A percentile compares a stretch with the other conserved stretches of the same genome.
Evolutionary conservation across 2,888 invertebrate genomes (phyloP).

Genomic region (Mesorhabditis sp.): DNA sequence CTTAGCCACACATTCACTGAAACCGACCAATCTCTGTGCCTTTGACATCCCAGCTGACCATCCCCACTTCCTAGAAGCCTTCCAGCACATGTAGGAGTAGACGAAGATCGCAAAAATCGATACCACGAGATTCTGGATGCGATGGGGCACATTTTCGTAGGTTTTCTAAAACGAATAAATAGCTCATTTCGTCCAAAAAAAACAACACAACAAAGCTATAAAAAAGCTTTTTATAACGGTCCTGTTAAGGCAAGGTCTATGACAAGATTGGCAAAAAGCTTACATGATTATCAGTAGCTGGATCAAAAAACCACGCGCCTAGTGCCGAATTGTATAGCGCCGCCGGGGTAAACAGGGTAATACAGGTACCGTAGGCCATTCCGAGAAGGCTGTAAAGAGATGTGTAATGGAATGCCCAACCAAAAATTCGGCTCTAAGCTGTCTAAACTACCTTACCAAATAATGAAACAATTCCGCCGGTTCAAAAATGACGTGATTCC

Average conservation of each 20-base stretch:
- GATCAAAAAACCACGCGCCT: constrained; percentile 2
- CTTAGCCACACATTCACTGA: neutral
- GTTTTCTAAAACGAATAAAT: no score
- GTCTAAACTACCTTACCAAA: neutral
- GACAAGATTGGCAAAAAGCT: neutral
- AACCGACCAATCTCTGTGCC: constrained; percentile 3
- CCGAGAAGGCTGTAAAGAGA: neutral
- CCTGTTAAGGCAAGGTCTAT: neutral
- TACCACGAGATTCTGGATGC: neutral
- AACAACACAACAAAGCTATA: no score
- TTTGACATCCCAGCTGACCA: constrained; percentile 2
- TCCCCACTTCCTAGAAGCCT: neutral
- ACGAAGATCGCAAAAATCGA: constrained; percentile 4
- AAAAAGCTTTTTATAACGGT: neutral
- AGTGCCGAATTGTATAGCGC: neutral
- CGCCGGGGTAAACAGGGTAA: neutral
- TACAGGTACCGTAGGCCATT: neutral
- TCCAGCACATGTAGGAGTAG: constrained; percentile 4
- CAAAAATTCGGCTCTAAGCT: neutral
- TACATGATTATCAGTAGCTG: neutral
- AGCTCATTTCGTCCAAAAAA: no score
- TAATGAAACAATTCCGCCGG: neutral
- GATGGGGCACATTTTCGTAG: neutral
- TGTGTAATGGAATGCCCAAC: no score
- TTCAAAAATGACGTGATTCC: neutral